These are phyloP conservation scores for Cebus imitator DNA, from an alignment of 2,113 vertebrate genomes.

Conservation along the genomic window DNA sequence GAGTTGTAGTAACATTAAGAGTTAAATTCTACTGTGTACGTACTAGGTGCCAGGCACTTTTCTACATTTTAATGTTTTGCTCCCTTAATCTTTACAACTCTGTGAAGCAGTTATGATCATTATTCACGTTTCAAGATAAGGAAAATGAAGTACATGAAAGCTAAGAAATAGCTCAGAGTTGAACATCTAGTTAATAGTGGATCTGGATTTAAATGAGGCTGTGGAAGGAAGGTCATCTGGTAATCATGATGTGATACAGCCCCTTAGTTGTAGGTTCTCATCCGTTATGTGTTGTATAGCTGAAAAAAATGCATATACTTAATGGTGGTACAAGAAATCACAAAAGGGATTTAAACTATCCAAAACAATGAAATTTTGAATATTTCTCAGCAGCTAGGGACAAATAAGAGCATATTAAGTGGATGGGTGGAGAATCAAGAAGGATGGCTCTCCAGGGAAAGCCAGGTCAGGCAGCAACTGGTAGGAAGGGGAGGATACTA, in stretches of 20 bases:
- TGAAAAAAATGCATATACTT: background rate
- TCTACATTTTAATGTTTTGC: background rate
- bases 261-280: background rate
- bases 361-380: background rate
- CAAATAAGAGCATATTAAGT: background rate
- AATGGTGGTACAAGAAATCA: background rate
- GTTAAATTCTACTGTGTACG: background rate
- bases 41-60: background rate
- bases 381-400: background rate
- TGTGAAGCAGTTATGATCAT: background rate
- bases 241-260: rapidly evolving
- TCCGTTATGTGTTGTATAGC: background rate
- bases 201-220: background rate
- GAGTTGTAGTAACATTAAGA: background rate
- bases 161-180: background rate
- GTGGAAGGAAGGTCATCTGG: background rate
- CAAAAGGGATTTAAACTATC: background rate
- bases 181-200: background rate
- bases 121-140: background rate
- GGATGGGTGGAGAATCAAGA: background rate
- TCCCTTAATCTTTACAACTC: background rate
- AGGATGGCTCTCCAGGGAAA: background rate
- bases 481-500: background rate
- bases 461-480: too few species aligned
- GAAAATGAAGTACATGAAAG: background rate